Percentiles rank a stretch among this genome's conserved stretches.
phyloP scores from a whole-genome alignment of 1,140 invertebrate species.

The Halotydeus destructor region DNA sequence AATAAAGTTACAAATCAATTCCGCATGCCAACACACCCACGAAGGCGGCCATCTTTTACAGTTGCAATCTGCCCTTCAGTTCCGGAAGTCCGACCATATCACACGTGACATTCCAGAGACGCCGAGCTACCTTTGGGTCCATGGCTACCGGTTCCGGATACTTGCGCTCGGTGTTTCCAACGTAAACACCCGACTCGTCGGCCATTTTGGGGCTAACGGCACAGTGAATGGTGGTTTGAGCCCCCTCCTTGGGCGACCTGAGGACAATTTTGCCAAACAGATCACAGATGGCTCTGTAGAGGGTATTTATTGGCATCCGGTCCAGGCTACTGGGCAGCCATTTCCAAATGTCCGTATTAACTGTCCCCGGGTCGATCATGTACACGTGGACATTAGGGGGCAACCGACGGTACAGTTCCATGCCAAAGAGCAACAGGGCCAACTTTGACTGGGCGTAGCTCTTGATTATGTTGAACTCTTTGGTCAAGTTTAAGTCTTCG shows the following conservation, averaged over 20 bases:
- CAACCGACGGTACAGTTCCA: slow-evolving; percentile 51
- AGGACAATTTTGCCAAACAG: slow-evolving; percentile 13
- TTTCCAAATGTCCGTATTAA: slow-evolving; percentile 14
- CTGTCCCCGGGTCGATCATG: slow-evolving; percentile 15
- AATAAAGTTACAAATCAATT: no score
- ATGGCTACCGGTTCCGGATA: no score
- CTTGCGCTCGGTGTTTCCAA: no score
- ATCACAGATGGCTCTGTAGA: slow-evolving; percentile 4
- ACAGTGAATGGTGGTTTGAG: slow-evolving; percentile 51
- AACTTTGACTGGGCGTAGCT: slow-evolving; percentile 72
- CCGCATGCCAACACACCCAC: no score
- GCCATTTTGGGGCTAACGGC: slow-evolving; percentile 31
- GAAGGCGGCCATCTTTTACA: no score
- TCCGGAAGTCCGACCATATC: no score
- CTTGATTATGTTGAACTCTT: slow-evolving; percentile 11
- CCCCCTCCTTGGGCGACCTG: slow-evolving; percentile 31
- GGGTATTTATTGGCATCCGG: slow-evolving; percentile 6
- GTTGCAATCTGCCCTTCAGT: no score
- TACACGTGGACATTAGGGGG: slow-evolving; percentile 5
- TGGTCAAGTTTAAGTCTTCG: slow-evolving; percentile 7
- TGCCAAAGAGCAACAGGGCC: slow-evolving; percentile 64
- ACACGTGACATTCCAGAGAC: no score
- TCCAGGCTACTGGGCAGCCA: slow-evolving; percentile 13
- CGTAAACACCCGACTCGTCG: no score
- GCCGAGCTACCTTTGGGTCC: no score